These are phyloP conservation scores for Eupithecia exiguata DNA, from an alignment of 2,888 invertebrate species.

Conservation along the genomic window DNA sequence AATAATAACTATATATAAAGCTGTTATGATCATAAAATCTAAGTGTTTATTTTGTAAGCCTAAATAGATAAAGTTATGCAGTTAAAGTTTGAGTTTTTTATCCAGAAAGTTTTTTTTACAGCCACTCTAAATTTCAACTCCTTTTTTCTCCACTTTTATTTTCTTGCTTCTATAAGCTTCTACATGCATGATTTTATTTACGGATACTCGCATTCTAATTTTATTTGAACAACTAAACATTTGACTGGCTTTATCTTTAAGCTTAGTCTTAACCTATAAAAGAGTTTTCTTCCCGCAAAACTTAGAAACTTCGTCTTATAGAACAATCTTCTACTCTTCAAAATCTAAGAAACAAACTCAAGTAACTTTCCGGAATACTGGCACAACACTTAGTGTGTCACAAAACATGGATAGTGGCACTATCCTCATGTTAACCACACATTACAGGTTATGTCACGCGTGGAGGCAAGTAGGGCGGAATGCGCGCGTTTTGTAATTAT, in stretches of 20 bases:
- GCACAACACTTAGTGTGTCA: neutral
- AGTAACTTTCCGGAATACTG: neutral
- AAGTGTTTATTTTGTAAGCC: too few species aligned
- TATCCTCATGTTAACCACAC: constrained; percentile 20
- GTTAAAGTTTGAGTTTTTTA: too few species aligned
- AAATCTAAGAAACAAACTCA: neutral
- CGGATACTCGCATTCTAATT: too few species aligned
- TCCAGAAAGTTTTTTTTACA: too few species aligned
- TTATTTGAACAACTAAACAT: too few species aligned
- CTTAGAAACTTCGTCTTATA: neutral
- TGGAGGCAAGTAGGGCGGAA: constrained; percentile 57
- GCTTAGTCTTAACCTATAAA: neutral
- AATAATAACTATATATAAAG: too few species aligned
- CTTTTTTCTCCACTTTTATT: too few species aligned
- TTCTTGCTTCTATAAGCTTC: neutral
- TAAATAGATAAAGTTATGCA: too few species aligned
- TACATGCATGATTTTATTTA: neutral
- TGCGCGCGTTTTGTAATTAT: constrained; percentile 64
- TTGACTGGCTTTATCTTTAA: neutral
- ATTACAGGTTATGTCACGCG: constrained; percentile 52
- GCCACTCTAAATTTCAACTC: too few species aligned
- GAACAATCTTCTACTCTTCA: neutral
- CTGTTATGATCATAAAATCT: too few species aligned
- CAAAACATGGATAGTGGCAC: neutral
- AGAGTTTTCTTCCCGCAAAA: neutral